These are phyloP conservation scores for Andrena camellia DNA, from an alignment of 2,888 invertebrate species.

Conservation along the genomic window DNA sequence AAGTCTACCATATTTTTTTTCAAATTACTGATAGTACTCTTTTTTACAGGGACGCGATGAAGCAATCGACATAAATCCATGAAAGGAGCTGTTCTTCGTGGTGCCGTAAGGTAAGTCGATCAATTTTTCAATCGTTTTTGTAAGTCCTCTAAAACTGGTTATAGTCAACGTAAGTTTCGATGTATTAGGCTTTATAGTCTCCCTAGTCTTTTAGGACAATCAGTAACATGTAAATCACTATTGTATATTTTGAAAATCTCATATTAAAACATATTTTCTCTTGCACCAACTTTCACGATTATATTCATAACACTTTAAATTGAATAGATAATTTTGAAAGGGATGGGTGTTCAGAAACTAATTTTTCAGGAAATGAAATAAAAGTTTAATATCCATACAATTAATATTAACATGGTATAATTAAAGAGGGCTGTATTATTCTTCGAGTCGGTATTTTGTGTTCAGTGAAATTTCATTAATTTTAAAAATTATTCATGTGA, in stretches of 20 bases:
- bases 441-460: too few species aligned
- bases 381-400: too few species aligned
- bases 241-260: too few species aligned
- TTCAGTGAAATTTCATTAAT: too few species aligned
- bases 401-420: too few species aligned
- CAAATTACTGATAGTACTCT: background rate
- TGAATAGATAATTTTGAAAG: too few species aligned
- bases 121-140: background rate
- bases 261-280: background rate
- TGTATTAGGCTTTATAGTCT: background rate
- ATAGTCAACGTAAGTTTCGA: background rate
- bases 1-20: background rate
- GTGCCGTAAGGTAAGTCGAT: constrained; percentile 8
- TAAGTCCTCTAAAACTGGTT: background rate
- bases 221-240: too few species aligned
- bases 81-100: background rate
- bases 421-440: too few species aligned
- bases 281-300: background rate
- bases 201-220: too few species aligned
- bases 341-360: too few species aligned
- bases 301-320: background rate
- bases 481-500: too few species aligned
- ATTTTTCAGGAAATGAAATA: too few species aligned
- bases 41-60: constrained; percentile 8
- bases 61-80: background rate